Base-by-base conservation (phyloP, 2,888 invertebrate species). In the Macaria notata region DNA sequence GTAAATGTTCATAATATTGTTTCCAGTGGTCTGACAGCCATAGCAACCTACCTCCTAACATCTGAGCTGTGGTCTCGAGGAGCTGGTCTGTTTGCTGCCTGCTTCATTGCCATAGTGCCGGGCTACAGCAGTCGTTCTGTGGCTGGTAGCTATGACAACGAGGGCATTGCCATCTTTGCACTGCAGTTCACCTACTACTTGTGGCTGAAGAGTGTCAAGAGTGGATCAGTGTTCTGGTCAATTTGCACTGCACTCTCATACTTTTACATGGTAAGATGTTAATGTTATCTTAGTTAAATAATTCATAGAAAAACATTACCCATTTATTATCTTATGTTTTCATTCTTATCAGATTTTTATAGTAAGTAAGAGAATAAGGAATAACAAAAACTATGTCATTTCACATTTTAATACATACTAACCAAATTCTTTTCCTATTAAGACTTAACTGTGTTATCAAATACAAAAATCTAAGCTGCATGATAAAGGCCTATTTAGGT, bases 131-230 rank as follows among this genome's bases (percentile, higher is more conserved):
- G 98, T 78, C 94, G 99, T 60, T 99, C 99, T 0, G 99, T 99
- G 9, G 99, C 99, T 38, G 99, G 99, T 31, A 99, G 99, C 75
- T 99, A 99, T 83, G 99, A 99, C 81, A 99, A 99, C 90, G 99
- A 99, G 90, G 99, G 99, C 65, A 99, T 99, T 79, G 99, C 99
- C 52, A 99, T 99, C 74, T 99, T 99, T 92, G 99, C 99, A 2
- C 93, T 99, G 52, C 99, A 99, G 92, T 97, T 99, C 81, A 99
- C 99, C 1, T 99, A 99, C 82, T 99, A 95, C 81, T 92, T 99
- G 49, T 99, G 99, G 99, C 96, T 99, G 49, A 98, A 98, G 83
- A 96, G 99, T 55, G 96, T 99, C 4, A 99, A 99, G 87, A 98
- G 97, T 66, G 99, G 99, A 31, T 98, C 99, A 4, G 95, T 99